Percentiles rank a stretch among this genome's conserved stretches.
Conservation (phyloP, 1,140 invertebrate genomes). For the Bactericera cockerelli region DNA sequence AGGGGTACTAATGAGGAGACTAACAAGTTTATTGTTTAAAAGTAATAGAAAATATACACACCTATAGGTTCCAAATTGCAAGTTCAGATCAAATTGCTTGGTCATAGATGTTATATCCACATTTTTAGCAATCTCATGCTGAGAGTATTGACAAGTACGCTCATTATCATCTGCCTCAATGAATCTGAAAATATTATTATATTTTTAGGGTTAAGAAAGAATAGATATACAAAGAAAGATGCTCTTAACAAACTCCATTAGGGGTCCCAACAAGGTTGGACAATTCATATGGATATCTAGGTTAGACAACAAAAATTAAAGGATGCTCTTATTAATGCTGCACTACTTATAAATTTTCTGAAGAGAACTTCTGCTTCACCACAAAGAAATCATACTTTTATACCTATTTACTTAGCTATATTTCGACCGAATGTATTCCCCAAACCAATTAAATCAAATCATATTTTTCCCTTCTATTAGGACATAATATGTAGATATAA, state of each 20-base stretch:
- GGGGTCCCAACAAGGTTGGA: background rate
- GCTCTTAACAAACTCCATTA: background rate
- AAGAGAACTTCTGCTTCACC: too few species aligned
- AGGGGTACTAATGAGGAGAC: too few species aligned
- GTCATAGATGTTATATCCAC: conserved; percentile 81
- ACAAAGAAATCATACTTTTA: too few species aligned
- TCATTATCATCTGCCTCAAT: conserved; percentile 57
- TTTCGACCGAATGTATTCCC: too few species aligned
- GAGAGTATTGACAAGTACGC: conserved; percentile 56
- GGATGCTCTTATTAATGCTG: too few species aligned
- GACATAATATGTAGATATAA: too few species aligned
- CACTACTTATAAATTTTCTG: too few species aligned
- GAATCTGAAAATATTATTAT: conserved; percentile 43
- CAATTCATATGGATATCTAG: background rate
- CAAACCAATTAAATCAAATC: too few species aligned
- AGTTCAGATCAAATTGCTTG: conserved; percentile 75
- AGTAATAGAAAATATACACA: too few species aligned
- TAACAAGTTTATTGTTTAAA: conserved; percentile 1
- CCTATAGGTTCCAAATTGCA: conserved; percentile 81
- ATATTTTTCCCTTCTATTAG: too few species aligned
- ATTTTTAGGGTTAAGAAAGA: too few species aligned
- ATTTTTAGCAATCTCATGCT: conserved; percentile 60
- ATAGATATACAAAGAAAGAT: background rate
- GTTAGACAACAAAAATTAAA: too few species aligned
- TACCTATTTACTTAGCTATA: conserved; percentile 9